These are phyloP conservation scores for Ceratosolen fusciceps DNA, from an alignment of 1,140 invertebrate genomes.

Conservation along the genomic window DNA sequence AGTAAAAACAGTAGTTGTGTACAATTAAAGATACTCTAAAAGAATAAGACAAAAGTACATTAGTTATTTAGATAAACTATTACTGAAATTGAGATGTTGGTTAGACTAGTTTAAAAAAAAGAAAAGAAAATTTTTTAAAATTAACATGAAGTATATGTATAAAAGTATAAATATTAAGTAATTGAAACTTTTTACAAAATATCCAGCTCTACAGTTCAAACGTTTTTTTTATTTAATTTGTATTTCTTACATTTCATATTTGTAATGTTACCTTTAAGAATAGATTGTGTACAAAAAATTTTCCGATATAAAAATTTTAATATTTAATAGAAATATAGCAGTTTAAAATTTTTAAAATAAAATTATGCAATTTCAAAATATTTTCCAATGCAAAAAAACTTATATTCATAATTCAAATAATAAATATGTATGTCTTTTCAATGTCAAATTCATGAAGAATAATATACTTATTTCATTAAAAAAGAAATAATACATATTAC, in stretches of 20 bases:
- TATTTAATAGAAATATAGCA: background rate
- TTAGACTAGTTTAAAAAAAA: constrained; percentile 18
- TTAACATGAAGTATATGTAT: background rate
- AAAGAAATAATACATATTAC: constrained; percentile 5
- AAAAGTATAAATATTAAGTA: background rate
- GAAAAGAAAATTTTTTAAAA: constrained; percentile 4
- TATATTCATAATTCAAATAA: background rate
- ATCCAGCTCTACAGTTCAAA: background rate
- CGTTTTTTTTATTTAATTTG: background rate
- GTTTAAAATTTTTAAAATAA: constrained; percentile 31
- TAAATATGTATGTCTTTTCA: background rate
- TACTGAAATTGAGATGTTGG: constrained; percentile 6
- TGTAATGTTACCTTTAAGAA: constrained; percentile 7
- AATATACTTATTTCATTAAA: constrained; percentile 29
- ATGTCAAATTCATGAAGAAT: constrained; percentile 1
- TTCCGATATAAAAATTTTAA: constrained; percentile 6
- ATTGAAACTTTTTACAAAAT: background rate
- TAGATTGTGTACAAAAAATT: too few species aligned
- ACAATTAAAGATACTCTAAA: background rate
- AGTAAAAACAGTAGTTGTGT: background rate
- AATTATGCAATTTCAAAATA: background rate
- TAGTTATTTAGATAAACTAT: constrained; percentile 41
- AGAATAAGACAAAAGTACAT: background rate
- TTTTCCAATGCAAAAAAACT: background rate
- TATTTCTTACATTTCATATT: constrained; percentile 34